phyloP scores from a whole-genome alignment of 1,140 invertebrate species.

The Bradysia coprophila region DNA sequence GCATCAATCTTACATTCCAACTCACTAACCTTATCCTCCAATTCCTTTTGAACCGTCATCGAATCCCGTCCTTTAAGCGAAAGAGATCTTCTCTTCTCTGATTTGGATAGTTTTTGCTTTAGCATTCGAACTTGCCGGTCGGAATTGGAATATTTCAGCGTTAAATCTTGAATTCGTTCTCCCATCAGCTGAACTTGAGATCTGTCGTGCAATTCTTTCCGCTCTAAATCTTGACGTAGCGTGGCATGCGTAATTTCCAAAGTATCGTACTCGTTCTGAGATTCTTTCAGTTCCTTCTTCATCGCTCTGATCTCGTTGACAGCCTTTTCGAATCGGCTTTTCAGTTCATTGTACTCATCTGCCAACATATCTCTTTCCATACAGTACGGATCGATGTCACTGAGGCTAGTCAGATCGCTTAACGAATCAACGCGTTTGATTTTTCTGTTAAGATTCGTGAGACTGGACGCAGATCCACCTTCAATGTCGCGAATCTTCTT shows the following conservation, averaged over 20 bases:
- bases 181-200: constrained; percentile 63
- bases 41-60: constrained; percentile 57
- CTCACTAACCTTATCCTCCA: constrained; percentile 63
- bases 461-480: constrained; percentile 29
- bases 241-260: constrained; percentile 56
- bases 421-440: constrained; percentile 56
- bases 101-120: constrained; percentile 61
- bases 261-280: constrained; percentile 58
- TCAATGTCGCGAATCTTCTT: constrained; percentile 48
- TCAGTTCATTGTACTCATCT: constrained; percentile 59
- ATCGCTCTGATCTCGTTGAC: constrained; percentile 63
- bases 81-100: constrained; percentile 59
- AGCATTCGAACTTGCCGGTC: constrained; percentile 63
- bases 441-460: constrained; percentile 21
- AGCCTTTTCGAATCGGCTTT: constrained; percentile 59
- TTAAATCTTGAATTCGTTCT: constrained; percentile 66
- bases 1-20: constrained; percentile 55
- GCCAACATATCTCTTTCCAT: constrained; percentile 58
- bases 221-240: constrained; percentile 48
- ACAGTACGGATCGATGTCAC: constrained; percentile 51
- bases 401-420: constrained; percentile 61
- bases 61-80: constrained; percentile 66
- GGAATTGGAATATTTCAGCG: constrained; percentile 56
- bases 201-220: constrained; percentile 45
- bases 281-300: constrained; percentile 62